Percentiles rank a stretch among this genome's conserved stretches.
Conservation (phyloP, 2,113 vertebrate species). For the Hypanus sabinus region DNA sequence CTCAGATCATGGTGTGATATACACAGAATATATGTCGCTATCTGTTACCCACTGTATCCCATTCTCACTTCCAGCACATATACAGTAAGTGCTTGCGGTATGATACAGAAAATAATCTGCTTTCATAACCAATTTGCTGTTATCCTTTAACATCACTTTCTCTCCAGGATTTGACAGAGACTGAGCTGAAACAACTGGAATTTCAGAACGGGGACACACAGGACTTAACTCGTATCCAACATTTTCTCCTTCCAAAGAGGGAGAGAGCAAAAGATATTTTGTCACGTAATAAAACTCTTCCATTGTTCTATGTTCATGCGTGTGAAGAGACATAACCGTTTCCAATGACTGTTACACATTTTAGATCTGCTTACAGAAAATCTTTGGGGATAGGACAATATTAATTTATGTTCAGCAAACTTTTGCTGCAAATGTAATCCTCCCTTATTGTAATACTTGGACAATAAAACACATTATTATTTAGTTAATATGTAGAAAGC, state of each 20-base stretch:
- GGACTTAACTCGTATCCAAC: slow-evolving; percentile 59
- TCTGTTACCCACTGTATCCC: too few relatives aligned
- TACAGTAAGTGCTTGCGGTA: too few relatives aligned
- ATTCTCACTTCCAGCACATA: too few relatives aligned
- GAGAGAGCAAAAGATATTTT: slow-evolving; percentile 57
- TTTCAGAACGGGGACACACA: slow-evolving; percentile 59
- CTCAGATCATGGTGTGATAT: too few relatives aligned
- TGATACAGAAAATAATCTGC: not conserved
- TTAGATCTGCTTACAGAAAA: not conserved
- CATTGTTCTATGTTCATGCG: not conserved
- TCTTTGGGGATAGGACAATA: not conserved
- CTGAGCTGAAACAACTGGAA: slow-evolving; percentile 59
- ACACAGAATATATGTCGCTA: too few relatives aligned
- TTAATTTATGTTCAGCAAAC: not conserved
- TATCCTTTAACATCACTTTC: slow-evolving; percentile 39
- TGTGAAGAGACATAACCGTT: not conserved
- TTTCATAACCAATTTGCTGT: too few relatives aligned
- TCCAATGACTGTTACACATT: not conserved
- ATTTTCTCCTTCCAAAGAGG: slow-evolving; percentile 60
- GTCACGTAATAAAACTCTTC: not conserved
- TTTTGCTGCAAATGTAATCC: not conserved
- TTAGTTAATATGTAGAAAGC: too few relatives aligned
- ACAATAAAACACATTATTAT: too few relatives aligned
- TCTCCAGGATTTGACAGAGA: slow-evolving; percentile 62
- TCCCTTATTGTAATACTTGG: not conserved